Percentiles rank a stretch among this genome's conserved stretches.
Evolutionary conservation across 2,888 invertebrate species (phyloP).

Genomic region (Thera obeliscata): DNA sequence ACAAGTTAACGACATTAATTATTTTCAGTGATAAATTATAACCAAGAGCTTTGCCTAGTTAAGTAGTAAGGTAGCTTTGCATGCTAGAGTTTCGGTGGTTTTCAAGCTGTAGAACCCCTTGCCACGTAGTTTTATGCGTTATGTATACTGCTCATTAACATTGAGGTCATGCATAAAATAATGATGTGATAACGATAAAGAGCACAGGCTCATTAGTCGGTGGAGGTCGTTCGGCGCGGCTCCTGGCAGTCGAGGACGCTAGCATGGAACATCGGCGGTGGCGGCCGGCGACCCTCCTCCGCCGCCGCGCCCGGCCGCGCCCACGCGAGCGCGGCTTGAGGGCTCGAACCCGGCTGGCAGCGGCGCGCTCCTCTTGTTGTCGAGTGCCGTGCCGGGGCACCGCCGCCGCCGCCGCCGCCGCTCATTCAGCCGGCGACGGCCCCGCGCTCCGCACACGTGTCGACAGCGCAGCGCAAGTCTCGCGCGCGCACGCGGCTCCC

Average conservation of each 20-base stretch:
- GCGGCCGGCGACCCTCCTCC: conserved; percentile 62
- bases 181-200: conserved; percentile 50
- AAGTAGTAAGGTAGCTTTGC: neutral
- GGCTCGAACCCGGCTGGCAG: conserved; percentile 56
- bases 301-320: conserved; percentile 70
- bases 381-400: conserved; percentile 36
- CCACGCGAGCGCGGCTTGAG: conserved; percentile 63
- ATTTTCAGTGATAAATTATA: neutral
- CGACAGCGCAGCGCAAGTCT: conserved; percentile 46
- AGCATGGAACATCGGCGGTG: conserved; percentile 65
- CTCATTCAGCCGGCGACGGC: conserved; percentile 79
- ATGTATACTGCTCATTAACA: conserved; percentile 38
- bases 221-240: conserved; percentile 58
- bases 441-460: conserved; percentile 79
- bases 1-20: neutral
- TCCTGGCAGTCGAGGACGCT: conserved; percentile 55
- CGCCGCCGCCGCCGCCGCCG: conserved; percentile 23
- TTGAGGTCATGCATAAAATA: conserved; percentile 45
- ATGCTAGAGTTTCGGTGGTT: conserved; percentile 5
- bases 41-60: neutral
- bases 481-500: conserved; percentile 53
- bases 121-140: conserved; percentile 27
- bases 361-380: conserved; percentile 55
- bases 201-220: conserved; percentile 59
- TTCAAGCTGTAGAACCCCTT: conserved; percentile 1